These are phyloP conservation scores for Antennarius striatus DNA, from an alignment of 2,113 vertebrate genomes.

Conservation along the genomic window DNA sequence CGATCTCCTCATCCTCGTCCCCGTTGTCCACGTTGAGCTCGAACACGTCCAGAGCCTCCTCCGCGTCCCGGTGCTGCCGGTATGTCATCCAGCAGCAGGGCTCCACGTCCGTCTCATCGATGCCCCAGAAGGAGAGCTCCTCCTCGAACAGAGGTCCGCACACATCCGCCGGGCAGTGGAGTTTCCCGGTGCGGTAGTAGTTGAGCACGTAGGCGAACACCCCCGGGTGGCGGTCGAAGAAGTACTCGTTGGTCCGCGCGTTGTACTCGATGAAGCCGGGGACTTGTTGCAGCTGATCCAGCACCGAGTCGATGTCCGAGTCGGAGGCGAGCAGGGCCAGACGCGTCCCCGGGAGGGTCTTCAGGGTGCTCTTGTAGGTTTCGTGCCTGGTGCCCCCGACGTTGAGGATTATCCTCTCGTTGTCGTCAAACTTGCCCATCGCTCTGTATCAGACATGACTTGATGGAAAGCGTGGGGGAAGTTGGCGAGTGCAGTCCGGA, in stretches of 20 bases:
- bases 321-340: conserved; percentile 92
- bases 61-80: conserved; percentile 93
- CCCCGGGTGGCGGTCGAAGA: conserved; percentile 94
- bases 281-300: conserved; percentile 79
- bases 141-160: conserved; percentile 95
- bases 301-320: conserved; percentile 83
- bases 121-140: conserved; percentile 95
- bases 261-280: conserved; percentile 82
- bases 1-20: conserved; percentile 81
- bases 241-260: conserved; percentile 87
- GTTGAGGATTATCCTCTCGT: conserved; percentile 99
- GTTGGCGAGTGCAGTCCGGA: conserved; percentile 61
- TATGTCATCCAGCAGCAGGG: conserved; percentile 98
- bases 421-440: conserved; percentile 97
- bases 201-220: conserved; percentile 95
- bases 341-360: conserved; percentile 94
- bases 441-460: conserved; percentile 95
- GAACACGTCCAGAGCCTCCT: conserved; percentile 95
- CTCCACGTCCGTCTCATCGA: conserved; percentile 98
- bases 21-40: conserved; percentile 88
- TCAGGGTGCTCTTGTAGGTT: conserved; percentile 94
- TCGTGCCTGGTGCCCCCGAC: conserved; percentile 96
- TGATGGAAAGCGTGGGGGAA: conserved; percentile 56
- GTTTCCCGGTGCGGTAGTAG: conserved; percentile 95
- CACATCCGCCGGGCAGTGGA: conserved; percentile 95